Percentiles rank a stretch among this genome's conserved stretches.
Conservation (phyloP, 1,140 invertebrate genomes). For the Marisa cornuarietis region DNA sequence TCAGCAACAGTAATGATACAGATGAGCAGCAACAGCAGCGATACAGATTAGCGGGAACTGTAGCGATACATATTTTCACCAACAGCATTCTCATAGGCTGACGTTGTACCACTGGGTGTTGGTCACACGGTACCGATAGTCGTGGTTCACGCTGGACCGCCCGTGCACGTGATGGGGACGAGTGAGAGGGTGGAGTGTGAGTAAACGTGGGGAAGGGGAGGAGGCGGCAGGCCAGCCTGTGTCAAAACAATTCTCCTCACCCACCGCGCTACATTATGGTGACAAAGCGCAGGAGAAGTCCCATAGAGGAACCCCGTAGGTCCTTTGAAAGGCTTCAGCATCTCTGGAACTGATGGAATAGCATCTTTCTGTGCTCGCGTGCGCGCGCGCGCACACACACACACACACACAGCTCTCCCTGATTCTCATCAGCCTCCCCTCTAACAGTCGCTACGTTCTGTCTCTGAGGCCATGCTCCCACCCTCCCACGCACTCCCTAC, state of each 20-base stretch:
- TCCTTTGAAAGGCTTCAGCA: background rate
- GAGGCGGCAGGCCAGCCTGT: background rate
- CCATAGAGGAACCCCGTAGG: background rate
- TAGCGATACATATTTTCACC: too few relatives aligned
- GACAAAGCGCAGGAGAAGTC: background rate
- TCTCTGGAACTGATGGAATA: background rate
- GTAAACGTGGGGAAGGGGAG: background rate
- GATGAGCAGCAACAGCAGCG: too few relatives aligned
- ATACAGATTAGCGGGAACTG: too few relatives aligned
- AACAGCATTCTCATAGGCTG: too few relatives aligned
- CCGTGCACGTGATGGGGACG: background rate
- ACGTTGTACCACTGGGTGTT: too few relatives aligned
- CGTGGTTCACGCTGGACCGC: too few relatives aligned
- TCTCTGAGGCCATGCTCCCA: background rate
- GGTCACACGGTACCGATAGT: too few relatives aligned
- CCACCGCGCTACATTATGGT: background rate
- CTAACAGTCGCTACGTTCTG: background rate
- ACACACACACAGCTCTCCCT: background rate
- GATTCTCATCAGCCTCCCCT: background rate
- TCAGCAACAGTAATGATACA: too few relatives aligned
- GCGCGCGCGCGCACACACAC: background rate
- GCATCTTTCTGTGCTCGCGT: background rate
- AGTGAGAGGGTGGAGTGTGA: background rate
- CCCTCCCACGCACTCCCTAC: too few relatives aligned
- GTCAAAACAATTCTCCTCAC: background rate